Evolutionary conservation across 2,113 vertebrate species (phyloP).

Genomic region (Erythrocebus patas): DNA sequence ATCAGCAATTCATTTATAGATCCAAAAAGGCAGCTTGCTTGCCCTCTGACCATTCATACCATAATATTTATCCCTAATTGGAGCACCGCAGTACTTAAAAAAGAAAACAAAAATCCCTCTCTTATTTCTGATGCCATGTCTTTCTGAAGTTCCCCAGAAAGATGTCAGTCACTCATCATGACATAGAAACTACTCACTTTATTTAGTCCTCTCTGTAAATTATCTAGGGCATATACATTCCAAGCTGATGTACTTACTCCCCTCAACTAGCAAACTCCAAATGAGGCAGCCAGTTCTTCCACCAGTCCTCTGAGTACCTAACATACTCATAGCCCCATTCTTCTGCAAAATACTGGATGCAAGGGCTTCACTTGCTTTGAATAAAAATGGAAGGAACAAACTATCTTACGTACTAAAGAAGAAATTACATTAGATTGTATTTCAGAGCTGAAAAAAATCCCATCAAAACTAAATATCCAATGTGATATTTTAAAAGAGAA

Average conservation of each 20-base stretch:
- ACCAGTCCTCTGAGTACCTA: not conserved
- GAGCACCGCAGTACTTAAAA: not conserved
- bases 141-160: not conserved
- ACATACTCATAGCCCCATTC: not conserved
- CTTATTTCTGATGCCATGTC: not conserved
- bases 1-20: conserved; percentile 47
- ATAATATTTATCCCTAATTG: conserved; percentile 39
- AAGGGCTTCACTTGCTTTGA: not conserved
- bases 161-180: not conserved
- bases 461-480: not conserved
- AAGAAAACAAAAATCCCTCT: not conserved
- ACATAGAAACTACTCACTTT: not conserved
- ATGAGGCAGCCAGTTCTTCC: not conserved
- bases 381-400: not conserved
- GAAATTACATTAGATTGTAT: not conserved
- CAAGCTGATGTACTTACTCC: not conserved
- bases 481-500: not conserved
- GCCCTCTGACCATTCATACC: conserved; percentile 48
- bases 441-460: not conserved
- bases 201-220: not conserved
- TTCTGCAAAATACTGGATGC: not conserved
- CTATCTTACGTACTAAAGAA: not conserved
- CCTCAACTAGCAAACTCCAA: not conserved
- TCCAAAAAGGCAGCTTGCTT: conserved; percentile 45
- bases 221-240: not conserved